Base-by-base conservation (phyloP, 23 tunicate genomes). In the Phallusia fumigata region DNA sequence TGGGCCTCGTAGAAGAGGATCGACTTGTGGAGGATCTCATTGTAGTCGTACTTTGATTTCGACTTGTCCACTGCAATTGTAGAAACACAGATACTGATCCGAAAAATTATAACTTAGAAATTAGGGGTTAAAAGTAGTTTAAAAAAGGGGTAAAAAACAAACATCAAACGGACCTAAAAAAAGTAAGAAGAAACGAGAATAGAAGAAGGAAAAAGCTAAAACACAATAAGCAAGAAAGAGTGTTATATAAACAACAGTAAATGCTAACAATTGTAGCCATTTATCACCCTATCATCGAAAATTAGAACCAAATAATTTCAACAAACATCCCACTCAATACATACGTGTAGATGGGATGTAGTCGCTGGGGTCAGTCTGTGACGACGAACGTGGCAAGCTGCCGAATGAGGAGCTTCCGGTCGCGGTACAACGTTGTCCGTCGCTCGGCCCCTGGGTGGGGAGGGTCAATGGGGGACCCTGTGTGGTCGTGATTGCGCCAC, bases 1-100 rank as follows among this genome's bases (percentile, higher is more conserved):
- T 97, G 99, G 50, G 99, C 99, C 64, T 97, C 99, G 74, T 97
- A 97, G 84, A 97, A 97, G 64, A 97, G 78, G 31, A 88, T 75
- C 30, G 99, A 97, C 72, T 82, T 50, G 76, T 89, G 89, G 18
- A 97, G 81, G 34, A 97, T 91, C 80, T 92, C 80, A 50, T 92
- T 87, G 95, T 88, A 88, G 80, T 96, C 98, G 53, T 80, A 90
- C 30, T 65, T 64, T 15, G 85, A 6, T 21, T 21, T 24, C 3
- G 26, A 24, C 28, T 58, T 58, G 16, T 18, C 18, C 58, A 58
- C 69, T 58, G 69, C 13, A 58, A 24, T 3, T 40, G 47, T 10
- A 40, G n/a, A n/a, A n/a, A n/a, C n/a, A n/a, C n/a, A n/a, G n/a
- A n/a, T n/a, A n/a, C n/a, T n/a, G n/a, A n/a, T n/a, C n/a, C n/a